phyloP scores from a whole-genome alignment of 2,113 vertebrate species.

The Danionella cerebrum region DNA sequence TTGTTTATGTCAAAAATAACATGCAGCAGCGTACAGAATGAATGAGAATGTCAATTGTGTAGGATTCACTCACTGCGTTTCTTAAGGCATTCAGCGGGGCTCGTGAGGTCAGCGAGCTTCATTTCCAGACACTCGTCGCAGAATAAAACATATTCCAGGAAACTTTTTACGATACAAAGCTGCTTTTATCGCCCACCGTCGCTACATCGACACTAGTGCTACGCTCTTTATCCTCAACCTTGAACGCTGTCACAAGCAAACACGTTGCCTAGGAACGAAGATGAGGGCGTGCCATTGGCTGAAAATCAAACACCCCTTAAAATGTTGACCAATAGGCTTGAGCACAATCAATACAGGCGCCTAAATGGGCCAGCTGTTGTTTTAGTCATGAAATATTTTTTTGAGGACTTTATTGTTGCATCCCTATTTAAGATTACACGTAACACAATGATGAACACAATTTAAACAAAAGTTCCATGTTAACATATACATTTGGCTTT shows the following conservation, averaged over 20 bases:
- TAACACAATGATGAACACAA: too few species aligned
- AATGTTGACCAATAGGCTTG: background rate
- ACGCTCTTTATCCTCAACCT: conserved; percentile 43
- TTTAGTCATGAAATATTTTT: too few species aligned
- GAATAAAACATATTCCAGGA: background rate
- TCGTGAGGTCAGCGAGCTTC: background rate
- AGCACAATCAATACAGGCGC: background rate
- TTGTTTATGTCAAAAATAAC: too few species aligned
- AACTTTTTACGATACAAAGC: background rate
- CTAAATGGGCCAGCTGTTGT: background rate
- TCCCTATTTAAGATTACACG: too few species aligned
- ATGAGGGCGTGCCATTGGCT: conserved; percentile 48
- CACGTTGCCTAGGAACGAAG: conserved; percentile 57
- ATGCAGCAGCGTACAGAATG: background rate
- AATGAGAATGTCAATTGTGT: background rate
- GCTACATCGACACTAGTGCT: background rate
- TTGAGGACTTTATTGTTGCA: too few species aligned
- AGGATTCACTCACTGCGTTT: background rate
- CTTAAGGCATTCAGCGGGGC: background rate
- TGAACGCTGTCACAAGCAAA: conserved; percentile 66
- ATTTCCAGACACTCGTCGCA: background rate
- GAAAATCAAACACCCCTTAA: background rate
- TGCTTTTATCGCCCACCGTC: background rate
- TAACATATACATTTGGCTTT: too few species aligned
- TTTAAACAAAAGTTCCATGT: too few species aligned